Conservation (phyloP, 2,113 vertebrate species). For the Chitala chitala region DNA sequence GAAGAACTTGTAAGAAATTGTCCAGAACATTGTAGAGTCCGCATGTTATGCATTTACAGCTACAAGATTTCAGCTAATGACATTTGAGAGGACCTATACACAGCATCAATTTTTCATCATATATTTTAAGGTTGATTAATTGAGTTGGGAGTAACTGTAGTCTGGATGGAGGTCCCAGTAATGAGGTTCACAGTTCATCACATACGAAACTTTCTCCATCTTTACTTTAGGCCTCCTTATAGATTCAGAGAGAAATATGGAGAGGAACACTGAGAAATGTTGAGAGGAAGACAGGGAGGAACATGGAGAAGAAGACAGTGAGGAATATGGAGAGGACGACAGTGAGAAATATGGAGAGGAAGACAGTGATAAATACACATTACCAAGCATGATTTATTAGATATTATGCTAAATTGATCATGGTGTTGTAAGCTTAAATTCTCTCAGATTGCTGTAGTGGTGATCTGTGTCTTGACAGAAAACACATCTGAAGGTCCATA, state of each 20-base stretch:
- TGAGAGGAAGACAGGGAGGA: too few relatives aligned
- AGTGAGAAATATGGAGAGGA: too few relatives aligned
- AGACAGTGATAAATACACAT: too few relatives aligned
- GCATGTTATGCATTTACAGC: neutral
- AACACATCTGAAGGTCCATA: neutral
- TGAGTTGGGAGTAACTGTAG: neutral
- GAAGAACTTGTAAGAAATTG: neutral
- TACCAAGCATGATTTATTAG: neutral
- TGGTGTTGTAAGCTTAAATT: neutral
- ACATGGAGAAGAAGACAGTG: too few relatives aligned
- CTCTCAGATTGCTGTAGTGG: neutral
- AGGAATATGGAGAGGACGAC: too few relatives aligned
- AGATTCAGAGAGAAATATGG: too few relatives aligned
- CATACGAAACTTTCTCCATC: too few relatives aligned
- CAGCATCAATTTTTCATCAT: neutral
- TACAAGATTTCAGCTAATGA: neutral
- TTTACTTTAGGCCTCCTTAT: too few relatives aligned
- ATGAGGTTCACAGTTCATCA: too few relatives aligned
- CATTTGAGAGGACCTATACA: too few relatives aligned
- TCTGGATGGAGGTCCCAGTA: too few relatives aligned
- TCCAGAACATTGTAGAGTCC: neutral
- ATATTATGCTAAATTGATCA: neutral
- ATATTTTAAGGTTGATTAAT: neutral
- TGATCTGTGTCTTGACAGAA: conserved; percentile 2
- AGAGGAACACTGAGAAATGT: too few relatives aligned